These are phyloP conservation scores for Teleogryllus occipitalis DNA, from an alignment of 1,140 invertebrate species.

Conservation along the genomic window DNA sequence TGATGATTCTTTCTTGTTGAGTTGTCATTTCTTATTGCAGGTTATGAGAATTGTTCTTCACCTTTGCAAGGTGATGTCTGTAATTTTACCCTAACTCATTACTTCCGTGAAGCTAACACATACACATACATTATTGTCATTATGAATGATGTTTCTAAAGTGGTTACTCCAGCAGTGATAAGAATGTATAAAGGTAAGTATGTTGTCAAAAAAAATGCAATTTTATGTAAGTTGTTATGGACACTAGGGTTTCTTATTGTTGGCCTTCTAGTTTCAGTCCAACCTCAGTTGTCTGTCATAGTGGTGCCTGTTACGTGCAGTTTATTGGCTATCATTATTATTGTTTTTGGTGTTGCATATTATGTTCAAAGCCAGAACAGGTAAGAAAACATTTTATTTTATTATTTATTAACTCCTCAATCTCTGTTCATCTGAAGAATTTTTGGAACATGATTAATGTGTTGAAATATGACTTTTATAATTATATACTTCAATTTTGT, in stretches of 20 bases:
- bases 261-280: conserved; percentile 52
- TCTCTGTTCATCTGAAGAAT: no score
- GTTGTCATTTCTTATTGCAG: conserved; percentile 16
- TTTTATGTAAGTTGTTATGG: not conserved
- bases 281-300: conserved; percentile 73
- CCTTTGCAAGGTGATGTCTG: conserved; percentile 35
- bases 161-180: conserved; percentile 57
- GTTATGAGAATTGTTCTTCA: conserved; percentile 35
- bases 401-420: not conserved
- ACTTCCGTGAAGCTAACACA: conserved; percentile 52
- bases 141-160: conserved; percentile 59
- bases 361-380: conserved; percentile 67
- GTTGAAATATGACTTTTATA: no score
- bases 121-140: conserved; percentile 67
- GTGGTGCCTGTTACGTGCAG: conserved; percentile 73
- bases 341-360: conserved; percentile 77
- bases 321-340: conserved; percentile 64
- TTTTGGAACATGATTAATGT: no score
- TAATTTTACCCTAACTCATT: conserved; percentile 53
- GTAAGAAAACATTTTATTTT: conserved; percentile 35
- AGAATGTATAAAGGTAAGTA: conserved; percentile 70
- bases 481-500: no score
- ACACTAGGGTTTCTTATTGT: not conserved
- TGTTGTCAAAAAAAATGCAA: not conserved
- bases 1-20: conserved; percentile 9